These are phyloP conservation scores for Xiphophorus birchmanni DNA, from an alignment of 2,797 vertebrate species.

Conservation along the genomic window DNA sequence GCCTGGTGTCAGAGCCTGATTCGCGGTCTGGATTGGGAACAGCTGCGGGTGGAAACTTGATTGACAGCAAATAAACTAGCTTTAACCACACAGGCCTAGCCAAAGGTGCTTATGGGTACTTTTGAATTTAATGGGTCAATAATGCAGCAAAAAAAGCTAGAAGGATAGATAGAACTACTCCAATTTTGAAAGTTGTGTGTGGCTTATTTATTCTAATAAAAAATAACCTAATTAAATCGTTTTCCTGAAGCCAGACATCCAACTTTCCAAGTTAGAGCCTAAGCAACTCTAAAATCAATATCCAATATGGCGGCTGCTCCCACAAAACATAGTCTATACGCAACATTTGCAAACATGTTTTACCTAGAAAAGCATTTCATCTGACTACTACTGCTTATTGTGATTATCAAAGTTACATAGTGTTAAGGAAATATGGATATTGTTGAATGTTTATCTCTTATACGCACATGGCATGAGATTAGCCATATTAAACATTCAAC, in stretches of 20 bases:
- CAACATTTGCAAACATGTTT: background rate
- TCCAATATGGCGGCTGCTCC: background rate
- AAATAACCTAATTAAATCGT: background rate
- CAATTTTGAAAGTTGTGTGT: background rate
- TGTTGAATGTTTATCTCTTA: too few relatives aligned
- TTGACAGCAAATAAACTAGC: constrained; percentile 53
- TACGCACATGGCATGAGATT: too few relatives aligned
- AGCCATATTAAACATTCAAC: too few relatives aligned
- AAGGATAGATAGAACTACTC: background rate
- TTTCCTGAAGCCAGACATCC: background rate
- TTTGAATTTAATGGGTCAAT: background rate
- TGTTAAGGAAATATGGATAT: too few relatives aligned
- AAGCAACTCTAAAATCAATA: background rate
- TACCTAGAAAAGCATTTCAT: background rate
- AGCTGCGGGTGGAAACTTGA: constrained; percentile 65
- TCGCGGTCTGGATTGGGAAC: constrained; percentile 38
- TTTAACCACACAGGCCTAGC: background rate
- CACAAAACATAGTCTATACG: background rate
- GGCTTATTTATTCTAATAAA: background rate
- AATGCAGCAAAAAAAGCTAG: background rate
- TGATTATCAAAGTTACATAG: background rate
- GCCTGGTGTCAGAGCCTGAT: background rate
- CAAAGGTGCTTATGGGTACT: background rate
- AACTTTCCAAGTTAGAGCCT: background rate
- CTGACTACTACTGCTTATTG: background rate